Evolutionary conservation across 2,888 invertebrate genomes (phyloP), one percentile per base, ranked within the genome.

Genomic region (Nasonovia ribisnigri): DNA sequence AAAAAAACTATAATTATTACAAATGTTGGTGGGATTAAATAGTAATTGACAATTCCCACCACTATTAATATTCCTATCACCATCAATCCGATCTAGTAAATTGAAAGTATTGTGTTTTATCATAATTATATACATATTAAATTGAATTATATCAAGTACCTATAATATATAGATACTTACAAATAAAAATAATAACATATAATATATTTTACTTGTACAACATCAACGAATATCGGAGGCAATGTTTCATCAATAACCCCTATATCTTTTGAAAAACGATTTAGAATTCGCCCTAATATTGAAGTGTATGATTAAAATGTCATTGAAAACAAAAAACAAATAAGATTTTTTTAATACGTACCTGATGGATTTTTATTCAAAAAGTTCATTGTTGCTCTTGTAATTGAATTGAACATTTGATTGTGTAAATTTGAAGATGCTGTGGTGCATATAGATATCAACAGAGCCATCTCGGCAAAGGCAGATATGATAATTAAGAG

Each of bases 361-460:
- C 98, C 98, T 0, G 97, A 97, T 0, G 98, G 98, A 96, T 98
- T 99, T 8, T 97, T 97, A 95, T 98, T 98, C 96, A 99, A 99
- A 96, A 99, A 99, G 46, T 97, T 96, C 97, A 98, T 98, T 0
- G 98, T 97, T 0, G 98, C 97, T 42, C 97, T 96, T 6, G 98
- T 97, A 43, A 99, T 97, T 57, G 97, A 96, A 36, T 96, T 96
- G 95, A 98, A 98, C 98, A 99, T 98, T 42, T 96, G 96, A 96
- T 98, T 97, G 96, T 99, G 99, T 0, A 99, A 96, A 6, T 96
- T 96, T 10, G 97, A 97, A 0, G 98, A 98, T 0, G 98, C 97
- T 87, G 96, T 97, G 97, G 98, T 98, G 95, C 98, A 98, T 95
- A 97, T 95, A 96, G 97, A 97, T 95, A 97, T 98, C 96, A 98